phyloP scores from a whole-genome alignment of 2,888 invertebrate species.

The Nebria salina region DNA sequence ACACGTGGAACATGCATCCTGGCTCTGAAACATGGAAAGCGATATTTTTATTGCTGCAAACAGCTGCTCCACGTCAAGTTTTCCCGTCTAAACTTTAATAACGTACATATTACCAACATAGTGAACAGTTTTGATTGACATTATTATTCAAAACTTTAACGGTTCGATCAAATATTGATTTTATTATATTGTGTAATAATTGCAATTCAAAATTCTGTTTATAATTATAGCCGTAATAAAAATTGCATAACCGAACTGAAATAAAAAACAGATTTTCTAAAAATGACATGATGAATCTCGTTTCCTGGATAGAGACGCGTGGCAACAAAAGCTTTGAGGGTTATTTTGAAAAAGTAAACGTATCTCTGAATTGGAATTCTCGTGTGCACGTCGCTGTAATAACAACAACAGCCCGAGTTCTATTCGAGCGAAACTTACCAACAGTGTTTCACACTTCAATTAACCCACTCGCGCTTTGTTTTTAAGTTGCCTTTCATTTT shows the following conservation, averaged over 20 bases:
- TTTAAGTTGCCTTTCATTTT: not conserved
- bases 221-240: too few relatives aligned
- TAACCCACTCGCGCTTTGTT: not conserved
- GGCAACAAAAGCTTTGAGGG: not conserved
- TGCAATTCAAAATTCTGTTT: too few relatives aligned
- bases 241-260: too few relatives aligned
- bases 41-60: constrained; percentile 2
- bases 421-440: not conserved
- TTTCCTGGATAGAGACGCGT: too few relatives aligned
- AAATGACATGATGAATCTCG: too few relatives aligned
- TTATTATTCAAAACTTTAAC: too few relatives aligned
- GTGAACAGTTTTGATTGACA: too few relatives aligned
- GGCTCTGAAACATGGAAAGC: constrained; percentile 72
- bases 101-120: too few relatives aligned
- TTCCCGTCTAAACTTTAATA: not conserved
- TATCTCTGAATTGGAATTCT: not conserved
- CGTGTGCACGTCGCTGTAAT: not conserved
- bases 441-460: not conserved
- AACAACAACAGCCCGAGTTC: not conserved
- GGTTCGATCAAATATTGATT: too few relatives aligned
- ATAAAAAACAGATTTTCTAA: too few relatives aligned
- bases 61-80: not conserved
- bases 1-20: constrained; percentile 83
- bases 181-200: too few relatives aligned
- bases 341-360: not conserved